Evolutionary conservation across 2,888 invertebrate genomes (phyloP).

Genomic region (Crioceris asparagi): DNA sequence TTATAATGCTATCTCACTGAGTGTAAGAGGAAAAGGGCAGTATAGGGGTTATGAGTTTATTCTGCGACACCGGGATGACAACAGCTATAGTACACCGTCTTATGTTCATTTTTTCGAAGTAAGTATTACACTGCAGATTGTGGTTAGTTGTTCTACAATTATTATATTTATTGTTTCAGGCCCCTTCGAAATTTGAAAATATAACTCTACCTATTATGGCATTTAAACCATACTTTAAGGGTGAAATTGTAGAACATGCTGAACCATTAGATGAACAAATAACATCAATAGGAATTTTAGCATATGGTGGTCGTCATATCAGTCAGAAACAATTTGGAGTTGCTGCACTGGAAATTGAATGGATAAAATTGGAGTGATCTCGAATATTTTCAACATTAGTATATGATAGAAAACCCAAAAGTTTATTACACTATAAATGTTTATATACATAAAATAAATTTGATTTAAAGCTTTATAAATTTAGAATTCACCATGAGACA

Average conservation of each 20-base stretch:
- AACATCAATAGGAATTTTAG: constrained; percentile 37
- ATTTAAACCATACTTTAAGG: constrained; percentile 38
- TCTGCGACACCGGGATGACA: constrained; percentile 32
- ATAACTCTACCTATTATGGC: constrained; percentile 32
- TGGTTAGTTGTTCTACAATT: too few relatives aligned
- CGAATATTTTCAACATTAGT: too few relatives aligned
- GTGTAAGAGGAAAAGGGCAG: constrained; percentile 34
- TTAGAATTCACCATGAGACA: too few relatives aligned
- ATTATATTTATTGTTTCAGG: constrained; percentile 10
- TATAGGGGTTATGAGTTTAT: constrained; percentile 36
- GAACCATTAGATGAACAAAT: constrained; percentile 35
- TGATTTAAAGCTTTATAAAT: too few relatives aligned
- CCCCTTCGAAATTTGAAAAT: constrained; percentile 12
- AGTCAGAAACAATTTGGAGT: constrained; percentile 38
- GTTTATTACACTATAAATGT: too few relatives aligned
- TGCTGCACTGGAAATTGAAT: constrained; percentile 39
- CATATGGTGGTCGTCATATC: constrained; percentile 38
- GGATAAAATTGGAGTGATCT: constrained; percentile 28
- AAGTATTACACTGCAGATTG: constrained; percentile 12
- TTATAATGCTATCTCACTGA: constrained; percentile 28
- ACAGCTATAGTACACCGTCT: constrained; percentile 30
- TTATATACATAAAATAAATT: too few relatives aligned
- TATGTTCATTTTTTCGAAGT: constrained; percentile 27
- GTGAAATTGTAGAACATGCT: constrained; percentile 28
- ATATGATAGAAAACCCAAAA: too few relatives aligned